phyloP scores from a whole-genome alignment of 2,113 vertebrate species.

The Pygoscelis antarcticus region DNA sequence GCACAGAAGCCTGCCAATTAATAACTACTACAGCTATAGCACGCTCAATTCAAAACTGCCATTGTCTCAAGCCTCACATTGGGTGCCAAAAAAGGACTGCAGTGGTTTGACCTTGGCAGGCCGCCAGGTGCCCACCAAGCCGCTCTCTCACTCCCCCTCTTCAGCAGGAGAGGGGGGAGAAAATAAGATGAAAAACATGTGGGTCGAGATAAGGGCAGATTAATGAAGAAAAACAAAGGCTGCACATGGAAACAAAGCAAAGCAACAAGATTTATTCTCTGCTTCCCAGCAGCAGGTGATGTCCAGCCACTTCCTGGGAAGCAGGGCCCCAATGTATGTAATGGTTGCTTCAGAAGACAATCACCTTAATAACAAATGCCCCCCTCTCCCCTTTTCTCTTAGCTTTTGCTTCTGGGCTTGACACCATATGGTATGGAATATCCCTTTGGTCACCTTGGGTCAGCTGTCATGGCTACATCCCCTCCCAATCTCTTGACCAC shows the following conservation, averaged over 20 bases:
- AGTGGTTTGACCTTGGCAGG: neutral
- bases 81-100: neutral
- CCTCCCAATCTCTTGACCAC: neutral
- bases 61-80: neutral
- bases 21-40: neutral
- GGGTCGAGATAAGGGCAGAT: neutral
- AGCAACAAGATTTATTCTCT: neutral
- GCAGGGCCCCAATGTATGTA: neutral
- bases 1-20: neutral
- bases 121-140: neutral
- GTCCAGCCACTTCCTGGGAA: neutral
- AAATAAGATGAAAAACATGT: neutral
- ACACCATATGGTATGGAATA: neutral
- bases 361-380: neutral
- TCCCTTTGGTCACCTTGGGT: neutral
- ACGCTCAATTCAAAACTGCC: neutral
- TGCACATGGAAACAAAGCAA: neutral
- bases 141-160: neutral
- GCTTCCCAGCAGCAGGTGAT: neutral
- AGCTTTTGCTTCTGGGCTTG: neutral
- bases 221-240: neutral
- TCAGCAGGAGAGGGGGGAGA: neutral
- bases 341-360: neutral
- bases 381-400: neutral
- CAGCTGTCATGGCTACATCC: neutral